Evolutionary conservation across 2,888 invertebrate genomes (phyloP), one percentile per base, ranked within the genome.

Genomic region (Scaptomyza reducta): DNA sequence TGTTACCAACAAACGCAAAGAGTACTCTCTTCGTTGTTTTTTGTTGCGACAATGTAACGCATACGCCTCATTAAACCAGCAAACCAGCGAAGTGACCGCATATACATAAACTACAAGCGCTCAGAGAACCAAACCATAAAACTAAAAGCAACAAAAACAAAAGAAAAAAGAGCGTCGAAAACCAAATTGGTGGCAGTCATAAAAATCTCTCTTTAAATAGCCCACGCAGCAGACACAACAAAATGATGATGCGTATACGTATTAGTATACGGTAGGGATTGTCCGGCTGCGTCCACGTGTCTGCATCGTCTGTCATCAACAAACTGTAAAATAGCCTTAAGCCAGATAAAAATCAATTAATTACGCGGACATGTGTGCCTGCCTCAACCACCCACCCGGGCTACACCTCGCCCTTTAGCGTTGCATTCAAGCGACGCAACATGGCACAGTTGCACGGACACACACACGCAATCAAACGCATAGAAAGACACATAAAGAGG

Each of bases 321-420:
- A 85, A 85, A 85, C 88, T 87, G 87, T 88, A 87, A 88, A 85
- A 85, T 87, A 86, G 89, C 89, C 89, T 84, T 78, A 89, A 88
- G 90, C 88, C 89, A 89, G 89, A 90, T 89, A 90, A 89, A 90
- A 89, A 89, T 89, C 89, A 89, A 89, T 89, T 89, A 90, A 89
- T 89, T 90, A 88, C 87, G 79, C 88, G 86, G 88, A 70, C 88
- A 88, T 77, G 87, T 69, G 40, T 40, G 40, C 40, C 86, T 62
- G 67, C 62, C 68, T 45, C 66, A 31, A 14, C 16, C 5, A 14
- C 16, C 10, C 2, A 3, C 38, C 38, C 38, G 14, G 14, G 4
- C 10, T 13, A 10, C 16, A 45, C 35, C 45, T 14, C 38, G 45
- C 69, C 68, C 66, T 55, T 60, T 56, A 54, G 45, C 61, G 45